These are phyloP conservation scores for Calycopis cecrops DNA, from an alignment of 1,140 invertebrate species.

Conservation along the genomic window DNA sequence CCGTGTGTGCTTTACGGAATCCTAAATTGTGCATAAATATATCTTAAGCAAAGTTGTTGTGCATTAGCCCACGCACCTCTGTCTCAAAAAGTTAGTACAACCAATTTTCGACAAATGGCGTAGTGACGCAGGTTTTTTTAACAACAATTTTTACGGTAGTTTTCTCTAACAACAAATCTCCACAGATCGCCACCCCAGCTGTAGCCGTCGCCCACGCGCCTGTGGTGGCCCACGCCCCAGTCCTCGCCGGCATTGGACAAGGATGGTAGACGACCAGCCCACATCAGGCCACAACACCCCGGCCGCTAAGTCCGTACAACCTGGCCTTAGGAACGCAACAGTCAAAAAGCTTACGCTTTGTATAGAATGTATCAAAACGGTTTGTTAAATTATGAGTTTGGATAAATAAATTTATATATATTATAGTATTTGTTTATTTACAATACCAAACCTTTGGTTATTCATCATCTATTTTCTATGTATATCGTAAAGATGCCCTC, in stretches of 20 bases:
- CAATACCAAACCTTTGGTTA: no score
- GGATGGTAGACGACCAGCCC: slow-evolving; percentile 43
- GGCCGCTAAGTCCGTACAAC: slow-evolving; percentile 25
- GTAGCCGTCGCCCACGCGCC: slow-evolving; percentile 50
- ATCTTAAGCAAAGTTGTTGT: no score
- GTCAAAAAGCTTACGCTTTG: slow-evolving; percentile 36
- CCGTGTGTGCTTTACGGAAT: no score
- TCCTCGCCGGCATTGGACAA: slow-evolving; percentile 50
- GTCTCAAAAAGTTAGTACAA: no score
- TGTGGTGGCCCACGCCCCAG: slow-evolving; percentile 45
- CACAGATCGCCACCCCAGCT: slow-evolving; percentile 55
- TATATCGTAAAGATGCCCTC: no score
- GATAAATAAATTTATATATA: slow-evolving; percentile 10
- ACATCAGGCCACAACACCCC: slow-evolving; percentile 21
- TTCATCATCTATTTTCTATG: no score
- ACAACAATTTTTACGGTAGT: no score
- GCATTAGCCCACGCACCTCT: no score
- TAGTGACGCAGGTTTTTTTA: no score
- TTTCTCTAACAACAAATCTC: no score
- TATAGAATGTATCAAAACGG: slow-evolving; percentile 17
- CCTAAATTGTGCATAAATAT: no score
- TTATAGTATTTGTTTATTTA: neutral
- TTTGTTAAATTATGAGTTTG: slow-evolving; percentile 10
- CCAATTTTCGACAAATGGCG: no score
- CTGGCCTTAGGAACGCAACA: slow-evolving; percentile 43